Base-by-base conservation (phyloP, 2,113 vertebrate species). In the Myodes glareolus region DNA sequence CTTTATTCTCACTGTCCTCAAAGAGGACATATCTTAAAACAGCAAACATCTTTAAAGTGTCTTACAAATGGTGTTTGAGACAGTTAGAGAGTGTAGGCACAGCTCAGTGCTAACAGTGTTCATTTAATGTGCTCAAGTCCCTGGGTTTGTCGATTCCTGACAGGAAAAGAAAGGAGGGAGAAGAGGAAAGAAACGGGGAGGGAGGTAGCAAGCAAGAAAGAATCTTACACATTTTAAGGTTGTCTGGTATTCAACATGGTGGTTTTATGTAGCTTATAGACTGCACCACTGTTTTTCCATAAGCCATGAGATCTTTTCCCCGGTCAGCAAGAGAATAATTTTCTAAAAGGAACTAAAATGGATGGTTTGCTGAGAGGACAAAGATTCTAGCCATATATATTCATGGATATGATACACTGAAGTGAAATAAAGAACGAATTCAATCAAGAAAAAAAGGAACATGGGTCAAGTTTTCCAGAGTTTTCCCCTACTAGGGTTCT, bases 11-110 rank as follows among this genome's bases (percentile, higher is more conserved):
- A 76, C 1, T 68, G 8, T 80, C 36, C 76, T 82, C 75, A 95
- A 92, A 92, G 42, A 94, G 21, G 45, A 85, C 55, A 93, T 70
- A 25, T 61, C 81, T 93, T 77, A 94, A 97, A 55, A 39, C 7
- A 63, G 31, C 29, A 93, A 23, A 3, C 2, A 80, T 72, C 27
- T 65, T 80, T 89, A 50, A 93, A 90, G 16, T 63, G 29, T 2
- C 42, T 78, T 78, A 78, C 12, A 96, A 87, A 86, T 52, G 27
- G 29, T 36, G 75, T 70, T 61, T 78, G 58, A 94, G n/a, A 82
- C 7, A 65, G 42, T n/a, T 52, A 52, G 25, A 7, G 68, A 58
- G 14, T 58, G 6, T 27, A 31, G 36, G 36, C 75, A 88, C 4
- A 78, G 10, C 6, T 63, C 42, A 50, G 31, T 68, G 45, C 19